These are phyloP conservation scores for Coleophora deauratella DNA, from an alignment of 2,888 invertebrate genomes.

Conservation along the genomic window DNA sequence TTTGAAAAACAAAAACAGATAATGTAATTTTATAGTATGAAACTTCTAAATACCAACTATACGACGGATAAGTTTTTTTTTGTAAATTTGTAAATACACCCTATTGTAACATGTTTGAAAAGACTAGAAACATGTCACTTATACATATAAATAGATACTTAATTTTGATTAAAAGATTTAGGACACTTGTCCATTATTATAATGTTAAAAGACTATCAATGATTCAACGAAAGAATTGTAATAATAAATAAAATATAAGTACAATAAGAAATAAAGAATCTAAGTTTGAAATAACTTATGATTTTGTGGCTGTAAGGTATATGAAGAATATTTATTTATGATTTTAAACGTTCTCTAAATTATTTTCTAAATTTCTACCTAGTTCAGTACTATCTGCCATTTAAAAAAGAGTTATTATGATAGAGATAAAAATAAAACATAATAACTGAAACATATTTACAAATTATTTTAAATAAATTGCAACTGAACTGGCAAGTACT, in stretches of 20 bases:
- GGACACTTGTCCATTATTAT: conserved; percentile 31
- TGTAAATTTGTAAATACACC: not conserved
- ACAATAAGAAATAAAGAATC: too few relatives aligned
- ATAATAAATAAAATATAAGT: too few relatives aligned
- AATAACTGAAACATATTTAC: conserved; percentile 42
- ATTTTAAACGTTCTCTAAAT: conserved; percentile 17
- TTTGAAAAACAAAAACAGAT: too few relatives aligned
- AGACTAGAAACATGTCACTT: conserved; percentile 37
- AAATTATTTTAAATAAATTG: conserved; percentile 11
- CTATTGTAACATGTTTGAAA: conserved; percentile 28
- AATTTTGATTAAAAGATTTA: conserved; percentile 15
- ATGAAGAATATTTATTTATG: too few relatives aligned
- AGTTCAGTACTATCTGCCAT: conserved; percentile 23
- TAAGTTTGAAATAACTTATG: too few relatives aligned
- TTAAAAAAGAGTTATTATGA: conserved; percentile 35
- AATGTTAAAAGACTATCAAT: too few relatives aligned
- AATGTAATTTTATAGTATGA: not conserved
- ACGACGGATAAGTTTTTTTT: conserved; percentile 23
- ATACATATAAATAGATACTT: conserved; percentile 12
- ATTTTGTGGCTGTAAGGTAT: not conserved
- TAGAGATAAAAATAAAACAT: conserved; percentile 22
- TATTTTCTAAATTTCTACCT: conserved; percentile 20
- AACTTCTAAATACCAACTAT: conserved; percentile 4
- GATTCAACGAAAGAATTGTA: too few relatives aligned
- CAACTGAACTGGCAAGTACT: conserved; percentile 62